phyloP scores from a whole-genome alignment of 2,888 invertebrate genomes.

The Megamerina dolium region DNA sequence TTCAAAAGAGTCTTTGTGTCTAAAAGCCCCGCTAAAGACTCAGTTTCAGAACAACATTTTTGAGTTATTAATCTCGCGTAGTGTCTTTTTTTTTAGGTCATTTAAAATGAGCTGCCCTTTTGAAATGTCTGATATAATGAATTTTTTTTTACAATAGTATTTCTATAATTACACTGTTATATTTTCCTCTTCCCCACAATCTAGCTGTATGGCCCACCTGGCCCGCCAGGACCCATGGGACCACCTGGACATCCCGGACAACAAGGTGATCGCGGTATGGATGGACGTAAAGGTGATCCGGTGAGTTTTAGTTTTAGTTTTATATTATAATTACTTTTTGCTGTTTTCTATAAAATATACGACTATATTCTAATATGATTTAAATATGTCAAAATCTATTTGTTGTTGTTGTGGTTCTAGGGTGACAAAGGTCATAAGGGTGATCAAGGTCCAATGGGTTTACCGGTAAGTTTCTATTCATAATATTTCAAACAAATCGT shows the following conservation, averaged over 20 bases:
- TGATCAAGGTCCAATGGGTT: conserved; percentile 80
- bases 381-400: too few species aligned
- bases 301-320: conserved; percentile 53
- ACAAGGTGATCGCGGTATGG: conserved; percentile 60
- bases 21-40: too few species aligned
- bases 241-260: conserved; percentile 58
- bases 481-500: background rate
- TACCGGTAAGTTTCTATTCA: conserved; percentile 69
- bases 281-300: conserved; percentile 73
- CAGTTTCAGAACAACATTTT: too few species aligned
- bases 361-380: too few species aligned
- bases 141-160: conserved; percentile 1
- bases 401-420: conserved; percentile 30
- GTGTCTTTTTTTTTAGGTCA: too few species aligned
- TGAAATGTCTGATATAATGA: background rate
- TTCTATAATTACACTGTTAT: background rate
- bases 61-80: too few species aligned
- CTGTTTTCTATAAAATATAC: too few species aligned
- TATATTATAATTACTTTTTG: too few species aligned
- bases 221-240: conserved; percentile 58
- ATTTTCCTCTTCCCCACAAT: background rate
- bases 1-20: too few species aligned
- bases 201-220: conserved; percentile 59
- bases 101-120: too few species aligned
- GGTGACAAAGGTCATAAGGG: conserved; percentile 48